Conservation (phyloP, 2,888 invertebrate genomes). For the Phyto melanocephala region DNA sequence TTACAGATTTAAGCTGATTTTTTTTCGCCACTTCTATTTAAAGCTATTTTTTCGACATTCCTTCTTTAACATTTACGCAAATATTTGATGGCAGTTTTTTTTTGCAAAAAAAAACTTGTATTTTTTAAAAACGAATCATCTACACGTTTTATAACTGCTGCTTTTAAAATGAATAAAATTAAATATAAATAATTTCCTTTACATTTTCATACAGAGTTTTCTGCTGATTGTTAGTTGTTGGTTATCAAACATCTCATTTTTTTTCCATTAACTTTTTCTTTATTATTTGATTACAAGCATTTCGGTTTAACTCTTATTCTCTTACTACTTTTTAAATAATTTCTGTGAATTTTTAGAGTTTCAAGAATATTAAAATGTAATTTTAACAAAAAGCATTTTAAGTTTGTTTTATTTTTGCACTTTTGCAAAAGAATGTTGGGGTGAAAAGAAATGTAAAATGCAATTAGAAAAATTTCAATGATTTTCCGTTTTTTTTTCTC, state of each 20-base stretch:
- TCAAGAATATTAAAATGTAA: constrained; percentile 44
- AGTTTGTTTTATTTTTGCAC: not conserved
- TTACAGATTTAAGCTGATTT: constrained; percentile 44
- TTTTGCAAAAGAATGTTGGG: not conserved
- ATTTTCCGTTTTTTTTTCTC: not conserved
- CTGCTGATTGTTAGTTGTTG: constrained; percentile 9
- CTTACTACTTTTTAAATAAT: not conserved
- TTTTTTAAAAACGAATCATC: no score
- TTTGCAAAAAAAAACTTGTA: not conserved
- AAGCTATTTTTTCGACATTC: constrained; percentile 6
- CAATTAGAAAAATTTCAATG: no score
- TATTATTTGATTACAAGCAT: constrained; percentile 55
- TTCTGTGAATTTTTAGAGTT: not conserved
- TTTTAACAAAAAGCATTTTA: constrained; percentile 15
- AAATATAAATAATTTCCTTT: not conserved
- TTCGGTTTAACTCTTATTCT: constrained; percentile 1
- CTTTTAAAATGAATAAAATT: not conserved
- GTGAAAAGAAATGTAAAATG: not conserved
- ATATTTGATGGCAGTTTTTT: constrained; percentile 33
- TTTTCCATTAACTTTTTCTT: constrained; percentile 58
- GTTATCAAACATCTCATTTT: constrained; percentile 63
- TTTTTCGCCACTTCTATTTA: constrained; percentile 22
- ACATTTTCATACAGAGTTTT: not conserved
- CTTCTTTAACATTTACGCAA: constrained; percentile 11
- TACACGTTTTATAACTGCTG: constrained; percentile 34